Base-by-base conservation (phyloP, 2,113 vertebrate species). In the Pelecanoides urinatrix region DNA sequence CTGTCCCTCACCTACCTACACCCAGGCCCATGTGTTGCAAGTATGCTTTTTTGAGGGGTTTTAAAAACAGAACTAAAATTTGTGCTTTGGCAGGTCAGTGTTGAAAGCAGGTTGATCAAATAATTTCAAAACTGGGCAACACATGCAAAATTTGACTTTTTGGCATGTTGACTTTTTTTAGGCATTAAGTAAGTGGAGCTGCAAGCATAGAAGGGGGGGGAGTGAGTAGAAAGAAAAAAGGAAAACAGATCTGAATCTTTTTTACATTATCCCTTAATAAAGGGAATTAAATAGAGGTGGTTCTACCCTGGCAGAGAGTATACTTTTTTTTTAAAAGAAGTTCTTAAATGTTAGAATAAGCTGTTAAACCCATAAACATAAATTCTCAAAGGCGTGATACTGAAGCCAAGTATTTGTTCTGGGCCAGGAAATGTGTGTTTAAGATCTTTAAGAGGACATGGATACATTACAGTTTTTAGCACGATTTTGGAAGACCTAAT, bases 1-100 rank as follows among this genome's bases (percentile, higher is more conserved):
- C 5, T 61, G 66, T 47, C 29, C 10, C 21, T 77, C 14, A 27
- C 16, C 32, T 61, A 6, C 49, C 14, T 26, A 7, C 8, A 17
- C 15, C 10, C 11, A 34, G 30, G 36, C 20, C 32, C 36, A 5
- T 13, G 47, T 0, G 0, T 68, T 25, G 34, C 56, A 76, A 19
- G 40, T 27, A 36, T 8, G 6, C 11, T 44, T 74, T 74, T 47
- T 23, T 17, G 8, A 10, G 13, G 22, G n/a, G 9, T 38, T 58
- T 67, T 11, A n/a, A 82, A 75, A 78, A 18, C 13, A 16, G 1
- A 1, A 53, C 18, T 42, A 40, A 23, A 77, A 49, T 21, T 56
- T 40, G 11, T 1, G 0, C 40, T 78, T 53, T 67, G 56, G 16
- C 21, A 29, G 29, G 62, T 52, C 16, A 30, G 3, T 29, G 36